phyloP scores from a whole-genome alignment of 2,113 vertebrate genomes.

The Sinocyclocheilus rhinocerous region DNA sequence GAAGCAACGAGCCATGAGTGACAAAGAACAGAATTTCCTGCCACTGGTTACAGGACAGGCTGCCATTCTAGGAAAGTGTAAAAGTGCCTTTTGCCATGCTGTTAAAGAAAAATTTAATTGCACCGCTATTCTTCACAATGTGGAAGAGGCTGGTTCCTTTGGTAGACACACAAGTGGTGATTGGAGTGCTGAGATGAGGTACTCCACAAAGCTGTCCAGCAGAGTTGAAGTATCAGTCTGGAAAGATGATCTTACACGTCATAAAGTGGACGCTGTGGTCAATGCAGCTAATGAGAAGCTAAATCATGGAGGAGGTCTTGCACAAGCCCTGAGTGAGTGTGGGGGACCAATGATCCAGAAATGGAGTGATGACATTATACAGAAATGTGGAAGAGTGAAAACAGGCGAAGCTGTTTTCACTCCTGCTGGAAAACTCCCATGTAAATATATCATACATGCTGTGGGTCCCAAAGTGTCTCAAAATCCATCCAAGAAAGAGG shows the following conservation, averaged over 20 bases:
- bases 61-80: slow-evolving; percentile 59
- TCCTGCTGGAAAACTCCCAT: slow-evolving; percentile 74
- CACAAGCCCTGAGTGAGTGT: slow-evolving; percentile 72
- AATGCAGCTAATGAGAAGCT: slow-evolving; percentile 85
- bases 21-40: background rate
- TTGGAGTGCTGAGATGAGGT: slow-evolving; percentile 55
- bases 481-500: rapidly evolving
- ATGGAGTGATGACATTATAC: slow-evolving; percentile 55
- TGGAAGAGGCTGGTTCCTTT: background rate
- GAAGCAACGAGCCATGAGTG: slow-evolving; percentile 50
- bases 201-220: slow-evolving; percentile 49
- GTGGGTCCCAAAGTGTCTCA: slow-evolving; percentile 74
- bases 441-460: slow-evolving; percentile 80
- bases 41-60: slow-evolving; percentile 43
- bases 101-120: slow-evolving; percentile 79
- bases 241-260: slow-evolving; percentile 82
- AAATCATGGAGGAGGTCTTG: slow-evolving; percentile 76
- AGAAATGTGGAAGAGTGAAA: rapidly evolving
- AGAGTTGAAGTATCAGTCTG: slow-evolving; percentile 78
- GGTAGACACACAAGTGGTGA: background rate
- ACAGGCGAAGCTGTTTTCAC: slow-evolving; percentile 67
- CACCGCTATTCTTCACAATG: slow-evolving; percentile 36
- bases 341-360: slow-evolving; percentile 77
- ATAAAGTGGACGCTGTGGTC: slow-evolving; percentile 79
- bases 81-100: slow-evolving; percentile 64